Percentiles rank a stretch among this genome's conserved stretches.
Conservation (phyloP, 1,140 invertebrate species). For the Augochlora pura region DNA sequence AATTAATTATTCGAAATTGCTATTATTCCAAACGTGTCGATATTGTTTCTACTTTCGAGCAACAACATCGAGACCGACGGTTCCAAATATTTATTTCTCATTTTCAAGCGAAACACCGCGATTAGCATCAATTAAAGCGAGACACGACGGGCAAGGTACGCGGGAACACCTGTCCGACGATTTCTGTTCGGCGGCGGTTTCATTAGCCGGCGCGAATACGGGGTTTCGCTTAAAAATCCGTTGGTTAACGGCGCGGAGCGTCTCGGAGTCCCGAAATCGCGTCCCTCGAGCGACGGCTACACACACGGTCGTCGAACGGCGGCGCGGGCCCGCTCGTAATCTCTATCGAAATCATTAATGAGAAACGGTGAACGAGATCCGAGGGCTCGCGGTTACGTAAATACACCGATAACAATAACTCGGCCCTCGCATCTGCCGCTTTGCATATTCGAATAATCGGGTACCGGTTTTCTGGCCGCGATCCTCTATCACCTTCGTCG, state of each 20-base stretch:
- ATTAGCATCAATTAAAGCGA: too few species aligned
- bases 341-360: not conserved
- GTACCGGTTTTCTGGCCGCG: conserved; percentile 38
- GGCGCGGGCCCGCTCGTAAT: not conserved
- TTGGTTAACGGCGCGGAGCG: not conserved
- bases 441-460: conserved; percentile 68
- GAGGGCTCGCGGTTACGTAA: not conserved
- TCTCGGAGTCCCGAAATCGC: not conserved
- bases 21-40: too few species aligned
- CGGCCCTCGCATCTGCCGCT: conserved; percentile 57
- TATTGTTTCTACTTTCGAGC: too few species aligned
- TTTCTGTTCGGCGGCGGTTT: too few species aligned
- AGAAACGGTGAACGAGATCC: not conserved
- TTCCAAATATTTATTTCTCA: too few species aligned
- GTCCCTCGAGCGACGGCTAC: not conserved
- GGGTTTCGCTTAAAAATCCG: too few species aligned
- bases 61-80: too few species aligned
- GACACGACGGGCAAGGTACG: too few species aligned
- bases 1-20: too few species aligned
- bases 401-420: conserved; percentile 62
- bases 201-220: too few species aligned
- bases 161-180: too few species aligned
- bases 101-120: too few species aligned
- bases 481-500: not conserved
- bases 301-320: not conserved